Conservation (phyloP, 2,797 vertebrate genomes). For the Hyperoplus lanceolatus region DNA sequence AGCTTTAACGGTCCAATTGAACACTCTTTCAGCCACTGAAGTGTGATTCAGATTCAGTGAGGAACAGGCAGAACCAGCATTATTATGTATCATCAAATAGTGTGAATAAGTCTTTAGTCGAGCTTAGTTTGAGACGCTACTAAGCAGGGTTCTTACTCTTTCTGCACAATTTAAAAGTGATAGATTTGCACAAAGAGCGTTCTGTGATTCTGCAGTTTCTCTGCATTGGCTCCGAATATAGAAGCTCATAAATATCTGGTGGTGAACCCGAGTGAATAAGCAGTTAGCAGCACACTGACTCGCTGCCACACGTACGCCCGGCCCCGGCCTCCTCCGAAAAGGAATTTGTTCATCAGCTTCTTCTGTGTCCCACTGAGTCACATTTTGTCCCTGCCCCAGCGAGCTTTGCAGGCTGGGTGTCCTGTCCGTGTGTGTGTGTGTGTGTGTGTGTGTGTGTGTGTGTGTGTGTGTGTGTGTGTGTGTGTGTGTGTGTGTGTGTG, state of each 20-base stretch:
- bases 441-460: too few relatives aligned
- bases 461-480: too few relatives aligned
- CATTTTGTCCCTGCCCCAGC: slow-evolving; percentile 63
- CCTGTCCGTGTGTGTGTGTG: slow-evolving; percentile 23
- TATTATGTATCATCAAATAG: neutral
- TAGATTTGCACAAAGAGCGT: neutral
- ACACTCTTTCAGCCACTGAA: neutral
- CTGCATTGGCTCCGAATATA: slow-evolving; percentile 60
- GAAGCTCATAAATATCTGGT: slow-evolving; percentile 70
- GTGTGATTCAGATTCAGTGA: neutral
- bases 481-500: too few relatives aligned
- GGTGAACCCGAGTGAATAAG: slow-evolving; percentile 67
- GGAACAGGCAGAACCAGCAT: neutral
- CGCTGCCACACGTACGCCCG: slow-evolving; percentile 16
- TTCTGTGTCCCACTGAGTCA: slow-evolving; percentile 72
- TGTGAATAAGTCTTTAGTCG: neutral
- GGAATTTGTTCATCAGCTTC: slow-evolving; percentile 69
- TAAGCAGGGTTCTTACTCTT: slow-evolving; percentile 2
- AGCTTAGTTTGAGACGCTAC: slow-evolving; percentile 5
- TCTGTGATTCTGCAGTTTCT: slow-evolving; percentile 51
- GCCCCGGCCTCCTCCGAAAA: slow-evolving; percentile 39
- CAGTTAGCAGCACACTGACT: slow-evolving; percentile 41
- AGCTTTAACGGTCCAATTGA: neutral
- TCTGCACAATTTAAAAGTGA: neutral
- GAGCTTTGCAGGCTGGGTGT: slow-evolving; percentile 57